Base-by-base conservation (phyloP, 2,797 vertebrate genomes). In the Notolabrus celidotus region DNA sequence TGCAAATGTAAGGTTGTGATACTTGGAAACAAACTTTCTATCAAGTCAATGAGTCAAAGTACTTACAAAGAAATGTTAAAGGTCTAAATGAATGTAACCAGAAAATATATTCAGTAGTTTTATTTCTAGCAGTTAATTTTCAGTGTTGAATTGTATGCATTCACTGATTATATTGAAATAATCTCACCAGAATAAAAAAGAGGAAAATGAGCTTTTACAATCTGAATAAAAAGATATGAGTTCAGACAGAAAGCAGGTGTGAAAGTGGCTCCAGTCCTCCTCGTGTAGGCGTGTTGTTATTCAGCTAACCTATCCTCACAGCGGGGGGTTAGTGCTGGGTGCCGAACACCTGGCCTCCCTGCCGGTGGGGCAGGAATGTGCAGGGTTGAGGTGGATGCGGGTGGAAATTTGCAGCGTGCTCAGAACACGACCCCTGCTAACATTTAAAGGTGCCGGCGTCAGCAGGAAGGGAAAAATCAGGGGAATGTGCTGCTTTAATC, bases 401-500 rank as follows among this genome's bases (percentile, higher is more conserved):
- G 79, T 79, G 81, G 83, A 89, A 89, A 89, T 87, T 25, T 86
- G 82, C 87, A 81, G 63, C 29, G 68, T 86, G 78, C 77, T 90
- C 84, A 87, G 81, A 92, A 86, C 73, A 72, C 12, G 70, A 89
- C 80, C 85, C 77, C 75, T 34, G 78, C 60, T 85, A 85, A 77
- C 83, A 83, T 84, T 88, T 76, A 83, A 85, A 92, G 80, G 79
- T 84, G 79, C 79, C 71, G 36, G 52, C 54, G 59, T 89, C 88
- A 90, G 89, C 89, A 86, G 82, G 74, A 87, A 83, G 60, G 50
- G 55, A 52, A 76, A 85, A 84, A 83, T 82, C 67, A 47, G 58
- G 66, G 71, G 80, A 89, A 91, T 89, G 86, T 88, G 86, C 82
- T 87, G 77, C 84, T 92, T 91, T 90, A 87, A 92, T 92, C 82